A percentile compares a stretch with the other conserved stretches of the same genome.
Evolutionary conservation across 2,113 vertebrate species (phyloP).

Genomic region (Stercorarius parasiticus): DNA sequence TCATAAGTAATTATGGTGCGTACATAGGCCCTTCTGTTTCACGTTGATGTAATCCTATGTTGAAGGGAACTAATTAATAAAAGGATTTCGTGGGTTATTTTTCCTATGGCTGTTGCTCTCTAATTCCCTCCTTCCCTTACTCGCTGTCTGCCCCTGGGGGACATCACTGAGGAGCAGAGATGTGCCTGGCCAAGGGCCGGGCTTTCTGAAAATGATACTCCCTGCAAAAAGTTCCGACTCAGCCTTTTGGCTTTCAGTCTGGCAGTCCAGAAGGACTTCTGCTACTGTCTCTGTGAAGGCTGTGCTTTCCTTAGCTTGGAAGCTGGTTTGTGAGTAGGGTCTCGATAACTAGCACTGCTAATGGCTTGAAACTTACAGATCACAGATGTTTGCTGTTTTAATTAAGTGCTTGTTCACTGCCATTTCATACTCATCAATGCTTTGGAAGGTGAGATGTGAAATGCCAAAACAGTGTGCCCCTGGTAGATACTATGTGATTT

Average conservation of each 20-base stretch:
- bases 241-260: not conserved
- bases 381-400: accelerated
- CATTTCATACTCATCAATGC: accelerated
- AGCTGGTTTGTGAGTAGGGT: accelerated
- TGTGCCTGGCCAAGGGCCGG: too few species aligned
- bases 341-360: too few species aligned
- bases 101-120: accelerated
- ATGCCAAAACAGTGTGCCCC: too few species aligned
- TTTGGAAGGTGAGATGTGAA: not conserved
- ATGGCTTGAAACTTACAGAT: not conserved
- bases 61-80: not conserved
- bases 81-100: not conserved
- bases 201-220: not conserved
- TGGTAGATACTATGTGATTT: not conserved
- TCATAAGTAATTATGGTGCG: not conserved
- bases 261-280: not conserved
- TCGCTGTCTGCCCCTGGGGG: too few species aligned
- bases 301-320: not conserved
- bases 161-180: not conserved
- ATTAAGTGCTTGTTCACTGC: not conserved
- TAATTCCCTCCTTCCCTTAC: not conserved
- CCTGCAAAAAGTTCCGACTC: not conserved
- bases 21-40: not conserved
- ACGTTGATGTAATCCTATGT: not conserved
- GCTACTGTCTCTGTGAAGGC: not conserved